Evolutionary conservation across 2,113 vertebrate species (phyloP).

Genomic region (Neoarius graeffei): DNA sequence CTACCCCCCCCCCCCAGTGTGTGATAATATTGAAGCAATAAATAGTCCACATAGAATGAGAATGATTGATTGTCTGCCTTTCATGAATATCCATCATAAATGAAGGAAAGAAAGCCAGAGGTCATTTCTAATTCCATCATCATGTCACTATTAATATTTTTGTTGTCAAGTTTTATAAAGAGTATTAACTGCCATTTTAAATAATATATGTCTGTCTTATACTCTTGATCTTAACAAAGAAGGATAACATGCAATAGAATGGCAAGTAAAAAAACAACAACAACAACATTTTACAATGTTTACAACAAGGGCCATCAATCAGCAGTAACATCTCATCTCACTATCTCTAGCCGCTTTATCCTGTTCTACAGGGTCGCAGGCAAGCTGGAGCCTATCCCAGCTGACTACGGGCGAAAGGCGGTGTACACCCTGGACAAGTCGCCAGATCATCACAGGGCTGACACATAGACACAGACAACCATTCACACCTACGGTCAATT

Average conservation of each 20-base stretch:
- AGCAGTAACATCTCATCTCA: neutral
- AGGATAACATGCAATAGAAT: neutral
- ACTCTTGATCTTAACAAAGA: neutral
- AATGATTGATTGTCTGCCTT: neutral
- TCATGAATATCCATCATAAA: neutral
- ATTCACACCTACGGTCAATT: no score
- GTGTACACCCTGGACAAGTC: no score
- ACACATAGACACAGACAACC: no score
- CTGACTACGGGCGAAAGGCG: no score
- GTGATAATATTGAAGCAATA: neutral
- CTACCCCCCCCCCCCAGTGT: neutral
- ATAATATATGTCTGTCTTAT: neutral
- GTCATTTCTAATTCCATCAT: neutral
- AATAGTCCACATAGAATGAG: slow-evolving; percentile 1
- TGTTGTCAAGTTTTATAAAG: neutral
- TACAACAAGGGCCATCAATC: neutral
- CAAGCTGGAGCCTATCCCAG: no score
- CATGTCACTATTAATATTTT: neutral
- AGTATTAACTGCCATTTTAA: neutral
- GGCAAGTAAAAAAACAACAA: neutral
- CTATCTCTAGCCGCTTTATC: neutral
- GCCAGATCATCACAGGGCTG: no score
- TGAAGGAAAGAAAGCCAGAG: neutral
- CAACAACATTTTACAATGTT: no score
- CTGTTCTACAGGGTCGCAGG: no score